Evolutionary conservation across 2,888 invertebrate genomes (phyloP), one percentile per base, ranked within the genome.

Genomic region (Notodonta dromedarius): DNA sequence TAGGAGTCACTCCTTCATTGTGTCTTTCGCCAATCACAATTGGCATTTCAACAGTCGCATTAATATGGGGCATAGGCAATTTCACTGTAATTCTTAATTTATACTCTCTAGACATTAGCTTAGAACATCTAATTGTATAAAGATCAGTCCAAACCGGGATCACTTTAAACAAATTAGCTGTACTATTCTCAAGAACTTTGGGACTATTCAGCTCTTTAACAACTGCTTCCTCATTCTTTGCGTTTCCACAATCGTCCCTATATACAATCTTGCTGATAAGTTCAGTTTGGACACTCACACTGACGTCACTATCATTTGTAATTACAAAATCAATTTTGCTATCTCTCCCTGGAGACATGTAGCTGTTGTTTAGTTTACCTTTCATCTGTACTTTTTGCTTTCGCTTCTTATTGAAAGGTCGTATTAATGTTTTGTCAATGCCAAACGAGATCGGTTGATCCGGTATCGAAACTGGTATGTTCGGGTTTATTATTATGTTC

Each of bases 11-110:
- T 51, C 39, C 50, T 7, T 44, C 24, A n/a, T 1, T 12, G 13
- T 48, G 6, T n/a, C 46, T 56, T n/a, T 71, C 72, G 13, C 72
- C 70, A 14, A 72, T 54, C 57, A 62, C 69, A 2, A 70, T 53
- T 6, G 69, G 65, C 12, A 71, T 44, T 32, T 69, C 60, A 14
- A 66, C 12, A 12, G 50, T 65, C 2, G 59, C 60, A 62, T 72
- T 70, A 35, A 57, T 11, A 52, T 70, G 56, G 7, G 69, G 72
- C 0, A 62, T 8, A 9, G 72, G 70, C 11, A 71, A 11, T 14
- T 16, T 52, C 8, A 72, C 35, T 3, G 72, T 70, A 2, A 71
- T 56, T 56, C 39, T 70, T 14, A 70, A 5, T 24, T 52, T 69
- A 32, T 60, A 70, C 11, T 69, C 72, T 12, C 69, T 65, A 0